These are phyloP conservation scores for Tetrao urogallus DNA, from an alignment of 2,113 vertebrate species.

Conservation along the genomic window DNA sequence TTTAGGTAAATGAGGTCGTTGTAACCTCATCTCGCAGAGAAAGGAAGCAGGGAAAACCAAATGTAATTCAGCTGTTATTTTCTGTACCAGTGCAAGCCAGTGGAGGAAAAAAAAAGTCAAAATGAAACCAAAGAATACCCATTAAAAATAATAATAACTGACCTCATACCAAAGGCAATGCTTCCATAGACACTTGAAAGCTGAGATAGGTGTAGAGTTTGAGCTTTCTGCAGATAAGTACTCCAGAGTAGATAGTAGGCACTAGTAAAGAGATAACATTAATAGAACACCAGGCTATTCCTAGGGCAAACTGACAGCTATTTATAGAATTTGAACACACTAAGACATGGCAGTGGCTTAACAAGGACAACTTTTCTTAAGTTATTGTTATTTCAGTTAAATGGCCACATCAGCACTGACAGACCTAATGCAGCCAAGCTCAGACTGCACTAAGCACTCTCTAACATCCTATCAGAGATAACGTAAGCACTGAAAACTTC, in stretches of 20 bases:
- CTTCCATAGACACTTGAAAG: not conserved
- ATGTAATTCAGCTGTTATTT: constrained; percentile 57
- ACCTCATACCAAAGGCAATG: not conserved
- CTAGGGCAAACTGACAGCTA: constrained; percentile 14
- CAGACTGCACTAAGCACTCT: not conserved
- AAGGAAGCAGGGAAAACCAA: constrained; percentile 55
- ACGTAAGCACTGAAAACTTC: not conserved
- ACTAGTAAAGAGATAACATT: not conserved
- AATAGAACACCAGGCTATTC: constrained; percentile 9
- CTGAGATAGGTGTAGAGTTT: not conserved
- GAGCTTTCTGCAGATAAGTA: not conserved
- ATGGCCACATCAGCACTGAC: not conserved
- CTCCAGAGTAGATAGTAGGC: not conserved
- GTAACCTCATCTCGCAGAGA: constrained; percentile 62
- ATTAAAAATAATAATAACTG: not conserved
- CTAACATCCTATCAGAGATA: not conserved
- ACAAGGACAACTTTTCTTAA: constrained; percentile 17
- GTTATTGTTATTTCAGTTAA: constrained; percentile 48
- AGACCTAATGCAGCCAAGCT: not conserved
- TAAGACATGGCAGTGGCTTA: not conserved
- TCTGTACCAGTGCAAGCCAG: constrained; percentile 2
- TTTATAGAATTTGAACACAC: constrained; percentile 35
- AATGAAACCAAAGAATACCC: not conserved
- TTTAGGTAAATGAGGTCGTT: constrained; percentile 63
- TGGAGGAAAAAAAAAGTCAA: not conserved